Conservation (phyloP, 2,113 vertebrate genomes). For the Rousettus leschenaultii region DNA sequence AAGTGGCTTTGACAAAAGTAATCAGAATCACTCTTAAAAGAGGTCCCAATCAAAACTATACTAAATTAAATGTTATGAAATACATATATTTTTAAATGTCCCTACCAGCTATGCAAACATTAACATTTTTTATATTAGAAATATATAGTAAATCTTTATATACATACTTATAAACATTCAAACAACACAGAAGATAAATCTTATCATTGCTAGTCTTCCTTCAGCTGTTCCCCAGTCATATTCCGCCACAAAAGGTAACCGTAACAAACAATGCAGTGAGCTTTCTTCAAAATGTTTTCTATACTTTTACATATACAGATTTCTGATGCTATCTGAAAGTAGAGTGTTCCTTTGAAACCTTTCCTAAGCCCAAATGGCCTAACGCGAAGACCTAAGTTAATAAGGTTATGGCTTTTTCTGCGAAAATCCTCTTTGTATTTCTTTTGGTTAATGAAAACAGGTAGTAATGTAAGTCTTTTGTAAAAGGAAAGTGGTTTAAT, state of each 20-base stretch:
- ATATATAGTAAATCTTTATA: background rate
- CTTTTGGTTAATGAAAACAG: background rate
- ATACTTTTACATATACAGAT: background rate
- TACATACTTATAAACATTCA: slow-evolving; percentile 30
- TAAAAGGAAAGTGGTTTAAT: background rate
- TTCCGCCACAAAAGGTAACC: background rate
- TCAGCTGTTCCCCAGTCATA: background rate
- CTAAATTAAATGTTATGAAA: slow-evolving; percentile 3
- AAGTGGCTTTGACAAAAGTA: slow-evolving; percentile 23
- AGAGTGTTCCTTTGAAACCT: background rate
- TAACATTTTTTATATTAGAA: background rate
- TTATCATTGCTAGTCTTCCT: background rate
- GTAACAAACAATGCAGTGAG: background rate
- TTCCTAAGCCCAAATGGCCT: background rate
- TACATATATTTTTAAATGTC: background rate
- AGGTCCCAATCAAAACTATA: background rate
- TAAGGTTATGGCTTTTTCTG: background rate
- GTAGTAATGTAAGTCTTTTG: background rate
- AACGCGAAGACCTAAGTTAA: background rate
- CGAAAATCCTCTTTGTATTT: background rate
- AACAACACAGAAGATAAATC: slow-evolving; percentile 17
- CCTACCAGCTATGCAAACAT: background rate
- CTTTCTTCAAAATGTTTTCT: slow-evolving; percentile 19
- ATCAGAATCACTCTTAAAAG: slow-evolving; percentile 35
- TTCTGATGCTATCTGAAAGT: background rate